A percentile compares a stretch with the other conserved stretches of the same genome.
These are phyloP conservation scores for Cantharis lateralis DNA, from an alignment of 2,888 invertebrate genomes.

Conservation along the genomic window DNA sequence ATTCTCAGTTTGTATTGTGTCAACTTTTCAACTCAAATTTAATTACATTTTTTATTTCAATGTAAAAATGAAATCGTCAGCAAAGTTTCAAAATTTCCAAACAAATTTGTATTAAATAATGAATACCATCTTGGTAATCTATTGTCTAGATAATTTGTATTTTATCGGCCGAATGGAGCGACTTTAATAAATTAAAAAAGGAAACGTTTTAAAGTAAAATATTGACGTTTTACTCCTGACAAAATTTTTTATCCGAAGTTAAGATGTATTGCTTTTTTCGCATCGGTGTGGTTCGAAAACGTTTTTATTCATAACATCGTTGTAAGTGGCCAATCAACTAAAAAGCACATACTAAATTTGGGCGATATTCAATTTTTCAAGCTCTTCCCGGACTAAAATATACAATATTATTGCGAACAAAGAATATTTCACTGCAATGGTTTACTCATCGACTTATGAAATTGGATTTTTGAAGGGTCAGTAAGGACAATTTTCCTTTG, in stretches of 20 bases:
- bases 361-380: background rate
- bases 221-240: background rate
- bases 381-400: background rate
- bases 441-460: background rate
- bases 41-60: background rate
- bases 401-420: background rate
- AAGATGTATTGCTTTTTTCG: background rate
- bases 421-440: background rate
- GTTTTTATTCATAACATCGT: background rate
- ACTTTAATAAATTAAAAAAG: background rate
- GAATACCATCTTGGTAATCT: background rate
- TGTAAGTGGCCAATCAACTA: background rate
- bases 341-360: background rate
- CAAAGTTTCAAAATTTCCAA: background rate
- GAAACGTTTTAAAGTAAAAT: background rate
- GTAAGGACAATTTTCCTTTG: background rate
- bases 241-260: background rate
- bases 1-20: constrained; percentile 8
- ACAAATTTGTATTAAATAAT: background rate
- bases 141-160: background rate
- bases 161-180: background rate
- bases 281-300: background rate
- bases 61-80: background rate
- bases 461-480: background rate
- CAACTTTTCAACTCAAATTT: constrained; percentile 4